Evolutionary conservation across 2,113 vertebrate genomes (phyloP), one percentile per base, ranked within the genome.

Genomic region (Salminus brasiliensis): DNA sequence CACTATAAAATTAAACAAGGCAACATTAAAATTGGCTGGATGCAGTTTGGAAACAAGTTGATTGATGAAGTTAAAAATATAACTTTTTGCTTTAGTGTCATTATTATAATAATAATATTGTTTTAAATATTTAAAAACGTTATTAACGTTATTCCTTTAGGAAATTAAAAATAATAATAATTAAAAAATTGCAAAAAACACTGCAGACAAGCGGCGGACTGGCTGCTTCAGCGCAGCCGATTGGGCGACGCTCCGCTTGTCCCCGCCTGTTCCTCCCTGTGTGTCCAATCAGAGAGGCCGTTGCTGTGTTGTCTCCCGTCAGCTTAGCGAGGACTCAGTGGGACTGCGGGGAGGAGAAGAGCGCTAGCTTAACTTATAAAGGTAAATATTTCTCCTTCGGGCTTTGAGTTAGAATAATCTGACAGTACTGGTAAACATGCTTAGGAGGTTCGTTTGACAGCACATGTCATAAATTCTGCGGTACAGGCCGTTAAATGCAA

Each of bases 261-360:
- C n/a, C 30, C 62, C 69, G 45, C 69, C 68, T 39, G 7, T 21
- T 7, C 25, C 0, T 30, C n/a, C 18, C 7, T n/a, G 45, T 55
- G 55, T 53, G 34, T 30, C 78, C 71, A 74, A 80, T 80, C 78
- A 80, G 49, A 74, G 60, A 36, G 4, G 15, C 32, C 70, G 78
- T 27, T 73, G 29, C 23, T 18, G 49, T 74, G 49, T 74, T 72
- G 78, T 67, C 55, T 2, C 18, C 65, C 71, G 62, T 29, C 55
- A 32, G 78, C 60, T 67, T 73, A 45, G 34, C 70, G 78, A 74
- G 39, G 62, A 55, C 45, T 52, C 49, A 67, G 32, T 57, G 62
- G n/a, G 47, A 74, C 47, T 27, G 23, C 59, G 65, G 70, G 72
- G 72, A 62, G 45, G 30, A 52, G 53, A 57, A 74, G 66, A 34